Evolutionary conservation across 2,888 invertebrate genomes (phyloP).

Genomic region (Chouioia cunea): DNA sequence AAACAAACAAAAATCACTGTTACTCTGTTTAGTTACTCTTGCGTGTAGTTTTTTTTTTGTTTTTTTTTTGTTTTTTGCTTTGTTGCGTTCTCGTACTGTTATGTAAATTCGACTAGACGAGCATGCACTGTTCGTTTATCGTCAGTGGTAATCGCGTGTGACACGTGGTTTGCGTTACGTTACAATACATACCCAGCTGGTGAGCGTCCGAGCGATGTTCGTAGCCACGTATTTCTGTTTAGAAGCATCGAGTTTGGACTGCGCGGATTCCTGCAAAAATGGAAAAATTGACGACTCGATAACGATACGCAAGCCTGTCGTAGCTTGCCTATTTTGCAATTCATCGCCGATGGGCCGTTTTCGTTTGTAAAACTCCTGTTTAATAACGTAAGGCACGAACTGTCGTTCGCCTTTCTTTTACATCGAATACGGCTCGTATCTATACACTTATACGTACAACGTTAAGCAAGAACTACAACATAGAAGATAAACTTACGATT

Average conservation of each 20-base stretch:
- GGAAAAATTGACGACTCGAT: background rate
- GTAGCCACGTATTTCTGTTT: slow-evolving; percentile 86
- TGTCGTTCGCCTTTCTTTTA: too few relatives aligned
- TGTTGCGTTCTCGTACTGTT: slow-evolving; percentile 38
- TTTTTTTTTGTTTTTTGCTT: too few relatives aligned
- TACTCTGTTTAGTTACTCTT: slow-evolving; percentile 19
- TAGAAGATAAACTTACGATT: slow-evolving; percentile 18
- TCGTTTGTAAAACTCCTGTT: too few relatives aligned
- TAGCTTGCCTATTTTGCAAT: too few relatives aligned
- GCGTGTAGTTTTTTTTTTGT: background rate
- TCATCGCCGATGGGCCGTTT: too few relatives aligned
- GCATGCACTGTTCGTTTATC: too few relatives aligned
- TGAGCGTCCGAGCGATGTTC: slow-evolving; percentile 85
- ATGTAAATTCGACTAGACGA: background rate
- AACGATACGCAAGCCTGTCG: too few relatives aligned
- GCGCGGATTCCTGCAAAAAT: slow-evolving; percentile 68
- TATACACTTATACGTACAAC: too few relatives aligned
- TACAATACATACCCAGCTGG: slow-evolving; percentile 77
- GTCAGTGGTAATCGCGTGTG: too few relatives aligned
- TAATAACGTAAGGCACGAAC: too few relatives aligned
- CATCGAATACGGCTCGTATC: too few relatives aligned
- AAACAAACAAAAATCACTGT: slow-evolving; percentile 43
- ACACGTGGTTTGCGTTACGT: slow-evolving; percentile 55
- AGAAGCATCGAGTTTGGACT: slow-evolving; percentile 75
- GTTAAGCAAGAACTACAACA: background rate